Evolutionary conservation across 2,797 vertebrate genomes (phyloP).

Genomic region (Mustela erminea): DNA sequence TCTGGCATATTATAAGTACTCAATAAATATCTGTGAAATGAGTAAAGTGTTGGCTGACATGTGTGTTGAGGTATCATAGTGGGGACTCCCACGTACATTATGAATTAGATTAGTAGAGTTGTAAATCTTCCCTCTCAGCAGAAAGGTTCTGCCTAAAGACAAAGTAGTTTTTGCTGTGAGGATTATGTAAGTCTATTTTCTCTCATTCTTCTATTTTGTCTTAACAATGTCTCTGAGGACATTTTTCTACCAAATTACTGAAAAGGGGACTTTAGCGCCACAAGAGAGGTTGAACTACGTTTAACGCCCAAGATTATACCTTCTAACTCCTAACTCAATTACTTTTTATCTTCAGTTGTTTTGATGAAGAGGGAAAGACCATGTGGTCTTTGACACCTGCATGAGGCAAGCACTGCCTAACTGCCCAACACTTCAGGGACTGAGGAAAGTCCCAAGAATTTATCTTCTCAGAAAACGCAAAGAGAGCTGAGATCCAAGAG

Average conservation of each 20-base stretch:
- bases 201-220: background rate
- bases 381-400: background rate
- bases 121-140: background rate
- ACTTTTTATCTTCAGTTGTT: background rate
- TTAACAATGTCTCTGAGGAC: conserved; percentile 12
- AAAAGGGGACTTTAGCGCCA: background rate
- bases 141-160: background rate
- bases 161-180: background rate
- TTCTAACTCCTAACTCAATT: background rate
- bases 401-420: background rate
- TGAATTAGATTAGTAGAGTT: background rate
- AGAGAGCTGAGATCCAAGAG: background rate
- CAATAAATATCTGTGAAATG: background rate
- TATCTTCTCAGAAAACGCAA: background rate
- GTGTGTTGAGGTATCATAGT: background rate
- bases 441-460: background rate
- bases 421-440: background rate
- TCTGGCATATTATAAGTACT: background rate
- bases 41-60: background rate
- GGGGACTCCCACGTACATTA: background rate
- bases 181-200: conserved; percentile 3
- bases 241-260: background rate
- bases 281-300: background rate
- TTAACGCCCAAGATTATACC: background rate
- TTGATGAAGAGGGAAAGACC: background rate